Evolutionary conservation across 2,113 vertebrate genomes (phyloP), one percentile per base, ranked within the genome.

Genomic region (Rhizomys pruinosus): DNA sequence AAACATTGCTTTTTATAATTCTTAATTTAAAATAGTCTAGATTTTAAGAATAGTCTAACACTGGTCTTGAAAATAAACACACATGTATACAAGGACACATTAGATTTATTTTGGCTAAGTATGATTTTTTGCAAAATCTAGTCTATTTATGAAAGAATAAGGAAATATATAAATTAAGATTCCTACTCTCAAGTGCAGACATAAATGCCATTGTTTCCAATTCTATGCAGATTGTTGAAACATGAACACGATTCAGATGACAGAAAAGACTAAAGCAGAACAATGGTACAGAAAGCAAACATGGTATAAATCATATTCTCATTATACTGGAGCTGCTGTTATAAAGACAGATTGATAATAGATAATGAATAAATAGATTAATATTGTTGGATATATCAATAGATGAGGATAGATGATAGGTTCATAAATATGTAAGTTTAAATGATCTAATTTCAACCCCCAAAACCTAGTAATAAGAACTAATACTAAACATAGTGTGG

Each of bases 141-240:
- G 5, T 69, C 13, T 0, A 32, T 79, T 93, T 93, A 20, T 68
- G 69, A 47, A 71, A 76, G n/a, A n/a, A 59, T 63, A 22, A 85
- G 20, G 42, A 85, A 64, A 34, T 64, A 64, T 80, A 4, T 15
- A 23, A 64, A 73, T 37, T 64, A 74, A 93, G 32, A 25, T 81
- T 20, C 37, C 25, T 61, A 44, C 74, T 91, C 63, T 91, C 78
- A 86, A 81, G 52, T 34, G 16, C 73, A 71, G 42, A 69, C 12
- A 37, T 23, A n/a, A 80, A 39, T 87, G 76, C 42, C 84, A 79
- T 93, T 93, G 47, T 23, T 74, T 78, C 71, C 59, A 85, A 34
- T 81, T 68, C 69, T 63, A 64, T 57, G n/a, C 7, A 12, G 74
- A 25, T 8, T 94, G 87, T 57, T 57, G 77, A 87, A 87, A 20